phyloP scores from a whole-genome alignment of 2,797 vertebrate species.

The Poecilia velifera region DNA sequence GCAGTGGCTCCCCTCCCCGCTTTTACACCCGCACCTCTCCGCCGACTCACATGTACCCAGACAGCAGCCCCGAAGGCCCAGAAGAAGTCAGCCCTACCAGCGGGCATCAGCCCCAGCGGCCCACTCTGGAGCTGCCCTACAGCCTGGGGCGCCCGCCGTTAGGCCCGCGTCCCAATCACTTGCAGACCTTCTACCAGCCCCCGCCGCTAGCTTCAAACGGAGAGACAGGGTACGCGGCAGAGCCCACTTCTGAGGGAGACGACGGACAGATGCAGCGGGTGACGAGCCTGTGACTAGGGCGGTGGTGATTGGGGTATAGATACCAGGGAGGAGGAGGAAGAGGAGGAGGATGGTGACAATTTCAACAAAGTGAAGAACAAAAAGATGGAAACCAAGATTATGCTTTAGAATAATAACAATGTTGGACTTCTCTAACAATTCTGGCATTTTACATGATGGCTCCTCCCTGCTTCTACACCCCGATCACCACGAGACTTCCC shows the following conservation, averaged over 20 bases:
- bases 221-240: conserved; percentile 85
- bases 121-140: conserved; percentile 87
- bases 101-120: conserved; percentile 71
- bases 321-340: conserved; percentile 78
- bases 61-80: conserved; percentile 91
- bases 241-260: conserved; percentile 85
- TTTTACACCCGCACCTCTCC: conserved; percentile 77
- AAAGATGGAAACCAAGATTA: conserved; percentile 34
- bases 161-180: conserved; percentile 86
- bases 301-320: conserved; percentile 85
- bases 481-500: conserved; percentile 78
- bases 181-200: conserved; percentile 92
- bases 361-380: conserved; percentile 22
- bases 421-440: conserved; percentile 10
- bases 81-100: conserved; percentile 80
- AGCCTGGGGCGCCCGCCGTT: conserved; percentile 89
- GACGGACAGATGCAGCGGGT: conserved; percentile 97
- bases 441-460: conserved; percentile 57
- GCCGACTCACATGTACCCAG: conserved; percentile 84
- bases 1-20: conserved; percentile 80
- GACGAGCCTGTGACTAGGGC: conserved; percentile 94
- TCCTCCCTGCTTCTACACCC: conserved; percentile 82
- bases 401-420: conserved; percentile 30
- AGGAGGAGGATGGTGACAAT: conserved; percentile 37
- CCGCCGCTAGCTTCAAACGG: conserved; percentile 85